These are phyloP conservation scores for Pegoplata infirma DNA, from an alignment of 2,888 invertebrate species.

Conservation along the genomic window DNA sequence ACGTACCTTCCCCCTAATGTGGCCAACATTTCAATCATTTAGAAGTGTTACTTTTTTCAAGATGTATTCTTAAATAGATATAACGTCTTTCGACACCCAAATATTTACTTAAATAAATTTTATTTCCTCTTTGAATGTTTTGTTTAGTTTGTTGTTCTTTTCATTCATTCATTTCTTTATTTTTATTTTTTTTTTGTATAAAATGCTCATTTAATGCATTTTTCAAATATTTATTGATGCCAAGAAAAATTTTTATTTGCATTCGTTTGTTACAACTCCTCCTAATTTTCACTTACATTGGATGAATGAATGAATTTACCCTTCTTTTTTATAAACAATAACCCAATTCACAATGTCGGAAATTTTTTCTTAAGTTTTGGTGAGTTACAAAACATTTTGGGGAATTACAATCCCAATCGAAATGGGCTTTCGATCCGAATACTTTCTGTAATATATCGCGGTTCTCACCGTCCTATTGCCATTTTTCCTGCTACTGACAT, in stretches of 20 bases:
- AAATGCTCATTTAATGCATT: slow-evolving; percentile 56
- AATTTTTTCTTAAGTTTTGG: no score
- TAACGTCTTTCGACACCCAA: not conserved
- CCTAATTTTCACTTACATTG: slow-evolving; percentile 50
- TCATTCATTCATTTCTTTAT: not conserved
- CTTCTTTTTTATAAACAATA: no score
- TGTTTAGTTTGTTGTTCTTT: slow-evolving; percentile 1
- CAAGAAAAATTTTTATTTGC: slow-evolving; percentile 55
- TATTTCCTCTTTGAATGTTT: not conserved
- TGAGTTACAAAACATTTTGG: no score
- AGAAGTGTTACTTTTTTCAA: no score
- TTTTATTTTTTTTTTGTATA: slow-evolving; percentile 16
- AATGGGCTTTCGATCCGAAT: no score
- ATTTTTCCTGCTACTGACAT: no score
- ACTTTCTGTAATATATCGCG: no score
- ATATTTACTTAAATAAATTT: slow-evolving; percentile 1
- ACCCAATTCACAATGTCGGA: no score
- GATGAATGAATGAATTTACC: slow-evolving; percentile 24
- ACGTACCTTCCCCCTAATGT: no score
- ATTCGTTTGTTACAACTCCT: slow-evolving; percentile 52
- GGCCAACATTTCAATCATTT: no score
- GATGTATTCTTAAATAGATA: not conserved
- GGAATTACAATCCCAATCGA: no score
- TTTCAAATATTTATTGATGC: slow-evolving; percentile 57
- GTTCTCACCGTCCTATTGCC: no score